Evolutionary conservation across 2,113 vertebrate species (phyloP).

Genomic region (Alectura lathami): DNA sequence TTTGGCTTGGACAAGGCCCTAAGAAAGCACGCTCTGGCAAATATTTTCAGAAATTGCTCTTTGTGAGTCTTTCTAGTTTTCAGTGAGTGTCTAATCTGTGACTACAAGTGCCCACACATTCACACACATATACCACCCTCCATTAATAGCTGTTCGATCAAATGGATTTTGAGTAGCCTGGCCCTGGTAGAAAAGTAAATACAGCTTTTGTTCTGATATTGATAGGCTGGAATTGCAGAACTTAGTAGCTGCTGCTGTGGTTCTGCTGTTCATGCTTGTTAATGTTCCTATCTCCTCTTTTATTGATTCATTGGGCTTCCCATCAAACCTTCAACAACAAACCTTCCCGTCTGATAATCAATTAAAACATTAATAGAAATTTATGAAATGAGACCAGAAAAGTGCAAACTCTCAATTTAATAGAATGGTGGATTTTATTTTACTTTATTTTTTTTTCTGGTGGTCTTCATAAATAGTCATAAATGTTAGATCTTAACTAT

Average conservation of each 20-base stretch:
- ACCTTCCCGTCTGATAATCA: neutral
- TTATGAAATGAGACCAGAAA: neutral
- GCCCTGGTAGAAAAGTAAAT: neutral
- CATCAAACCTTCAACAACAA: neutral
- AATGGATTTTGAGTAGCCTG: neutral
- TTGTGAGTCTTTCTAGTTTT: neutral
- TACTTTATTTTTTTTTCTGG: neutral
- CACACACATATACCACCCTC: neutral
- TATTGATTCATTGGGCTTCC: neutral
- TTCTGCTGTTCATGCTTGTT: neutral
- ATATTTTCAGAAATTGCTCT: slow-evolving; percentile 3
- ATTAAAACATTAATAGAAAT: neutral
- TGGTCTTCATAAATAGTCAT: neutral
- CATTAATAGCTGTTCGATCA: neutral
- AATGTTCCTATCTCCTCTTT: neutral
- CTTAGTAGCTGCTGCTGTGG: rapidly evolving
- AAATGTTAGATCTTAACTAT: neutral
- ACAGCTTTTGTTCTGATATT: neutral
- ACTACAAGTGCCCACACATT: rapidly evolving
- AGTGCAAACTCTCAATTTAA: neutral
- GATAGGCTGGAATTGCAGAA: neutral
- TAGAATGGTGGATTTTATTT: neutral
- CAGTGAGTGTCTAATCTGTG: rapidly evolving
- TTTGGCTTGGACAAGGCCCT: slow-evolving; percentile 42
- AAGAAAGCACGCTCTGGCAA: neutral